These are phyloP conservation scores for Anser brachyrhynchus DNA, from an alignment of 2,113 vertebrate species.

Conservation along the genomic window DNA sequence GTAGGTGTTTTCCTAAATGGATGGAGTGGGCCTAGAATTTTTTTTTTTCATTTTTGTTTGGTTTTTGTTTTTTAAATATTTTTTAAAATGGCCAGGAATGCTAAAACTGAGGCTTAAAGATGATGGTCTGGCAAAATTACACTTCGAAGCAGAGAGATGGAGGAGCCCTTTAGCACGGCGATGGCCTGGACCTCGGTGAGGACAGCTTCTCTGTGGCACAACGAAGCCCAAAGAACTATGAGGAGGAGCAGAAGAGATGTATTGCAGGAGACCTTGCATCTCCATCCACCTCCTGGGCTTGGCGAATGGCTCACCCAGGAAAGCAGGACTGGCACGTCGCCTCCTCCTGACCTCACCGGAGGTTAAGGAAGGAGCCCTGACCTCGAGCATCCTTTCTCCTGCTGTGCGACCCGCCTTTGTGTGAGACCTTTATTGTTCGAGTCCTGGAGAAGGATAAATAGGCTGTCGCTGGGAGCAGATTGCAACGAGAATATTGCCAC, in stretches of 20 bases:
- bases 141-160: background rate
- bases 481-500: conserved; percentile 3
- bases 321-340: background rate
- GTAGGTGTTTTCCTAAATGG: background rate
- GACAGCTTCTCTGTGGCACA: background rate
- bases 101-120: background rate
- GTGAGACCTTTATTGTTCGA: conserved; percentile 40
- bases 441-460: conserved; percentile 30
- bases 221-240: background rate
- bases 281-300: background rate
- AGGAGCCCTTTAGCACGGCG: background rate
- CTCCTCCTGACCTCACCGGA: background rate
- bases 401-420: conserved; percentile 11
- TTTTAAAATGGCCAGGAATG: too few relatives aligned
- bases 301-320: background rate
- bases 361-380: conserved; percentile 18
- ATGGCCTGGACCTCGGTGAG: background rate
- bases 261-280: background rate
- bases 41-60: too few relatives aligned
- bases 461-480: background rate
- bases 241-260: background rate
- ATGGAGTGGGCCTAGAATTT: background rate
- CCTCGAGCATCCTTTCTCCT: background rate
- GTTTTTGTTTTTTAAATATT: too few relatives aligned
- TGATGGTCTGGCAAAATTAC: background rate